These are phyloP conservation scores for Synergus itoensis DNA, from an alignment of 2,888 invertebrate species.

Conservation along the genomic window DNA sequence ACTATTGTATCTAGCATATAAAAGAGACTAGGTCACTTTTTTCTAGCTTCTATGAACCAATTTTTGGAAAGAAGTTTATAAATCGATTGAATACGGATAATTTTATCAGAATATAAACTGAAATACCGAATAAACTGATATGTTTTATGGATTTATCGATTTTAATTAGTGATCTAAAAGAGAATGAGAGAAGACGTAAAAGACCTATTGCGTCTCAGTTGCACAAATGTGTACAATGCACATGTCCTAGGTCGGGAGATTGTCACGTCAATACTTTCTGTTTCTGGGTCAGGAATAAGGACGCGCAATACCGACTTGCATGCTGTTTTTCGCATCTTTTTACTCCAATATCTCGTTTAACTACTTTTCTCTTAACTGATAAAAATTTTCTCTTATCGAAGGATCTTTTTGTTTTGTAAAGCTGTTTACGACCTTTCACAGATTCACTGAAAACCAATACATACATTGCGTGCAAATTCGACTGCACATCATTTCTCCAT, in stretches of 20 bases:
- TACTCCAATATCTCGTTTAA: not conserved
- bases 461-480: not conserved
- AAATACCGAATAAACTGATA: too few relatives aligned
- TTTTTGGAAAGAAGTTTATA: too few relatives aligned
- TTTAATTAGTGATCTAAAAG: constrained; percentile 6
- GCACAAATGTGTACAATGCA: not conserved
- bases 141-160: too few relatives aligned
- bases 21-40: not conserved
- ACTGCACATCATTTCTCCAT: not conserved
- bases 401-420: not conserved
- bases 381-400: not conserved
- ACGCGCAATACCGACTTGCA: not conserved
- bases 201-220: constrained; percentile 2
- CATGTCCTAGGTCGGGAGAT: constrained; percentile 38
- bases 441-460: not conserved
- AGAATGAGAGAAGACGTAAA: not conserved
- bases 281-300: constrained; percentile 39
- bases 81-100: too few relatives aligned
- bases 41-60: not conserved
- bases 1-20: not conserved
- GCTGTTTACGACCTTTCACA: not conserved
- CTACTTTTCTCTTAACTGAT: not conserved
- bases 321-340: constrained; percentile 2
- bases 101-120: too few relatives aligned
- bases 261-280: constrained; percentile 29